Evolutionary conservation across 2,888 invertebrate species (phyloP).

Genomic region (Hemicrepidius hirtus): DNA sequence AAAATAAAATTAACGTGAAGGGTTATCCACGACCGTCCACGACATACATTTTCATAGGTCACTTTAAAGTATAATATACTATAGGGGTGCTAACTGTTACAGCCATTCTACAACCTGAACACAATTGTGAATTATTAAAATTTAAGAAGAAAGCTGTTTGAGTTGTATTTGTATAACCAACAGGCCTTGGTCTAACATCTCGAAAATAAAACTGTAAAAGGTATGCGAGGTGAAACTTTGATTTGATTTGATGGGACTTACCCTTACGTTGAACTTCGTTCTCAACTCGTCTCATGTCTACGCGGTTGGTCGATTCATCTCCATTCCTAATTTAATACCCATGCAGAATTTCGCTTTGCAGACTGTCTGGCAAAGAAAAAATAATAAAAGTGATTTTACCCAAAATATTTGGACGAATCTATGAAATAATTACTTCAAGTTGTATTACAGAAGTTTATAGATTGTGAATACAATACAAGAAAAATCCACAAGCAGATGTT

Average conservation of each 20-base stretch:
- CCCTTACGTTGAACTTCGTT: slow-evolving; percentile 48
- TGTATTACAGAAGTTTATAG: too few species aligned
- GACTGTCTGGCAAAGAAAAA: slow-evolving; percentile 14
- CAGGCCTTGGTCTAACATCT: slow-evolving; percentile 40
- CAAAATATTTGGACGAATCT: background rate
- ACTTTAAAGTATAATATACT: too few species aligned
- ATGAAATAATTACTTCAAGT: background rate
- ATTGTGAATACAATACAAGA: too few species aligned
- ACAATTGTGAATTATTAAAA: too few species aligned
- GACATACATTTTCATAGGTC: too few species aligned
- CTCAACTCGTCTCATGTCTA: slow-evolving; percentile 47
- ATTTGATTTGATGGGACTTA: slow-evolving; percentile 50
- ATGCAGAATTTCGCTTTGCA: slow-evolving; percentile 34
- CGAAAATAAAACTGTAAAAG: slow-evolving; percentile 46
- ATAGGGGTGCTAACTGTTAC: too few species aligned
- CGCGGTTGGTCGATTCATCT: slow-evolving; percentile 51
- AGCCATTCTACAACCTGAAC: too few species aligned
- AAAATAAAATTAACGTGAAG: too few species aligned
- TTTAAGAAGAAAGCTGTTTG: background rate
- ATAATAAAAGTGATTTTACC: background rate
- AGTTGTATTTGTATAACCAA: background rate
- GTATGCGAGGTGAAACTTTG: slow-evolving; percentile 51
- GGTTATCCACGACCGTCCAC: too few species aligned
- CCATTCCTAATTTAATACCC: slow-evolving; percentile 51
- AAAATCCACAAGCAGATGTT: too few species aligned